Evolutionary conservation across 2,797 vertebrate genomes (phyloP), one percentile per base, ranked within the genome.

Genomic region (Hemibagrus guttatus): DNA sequence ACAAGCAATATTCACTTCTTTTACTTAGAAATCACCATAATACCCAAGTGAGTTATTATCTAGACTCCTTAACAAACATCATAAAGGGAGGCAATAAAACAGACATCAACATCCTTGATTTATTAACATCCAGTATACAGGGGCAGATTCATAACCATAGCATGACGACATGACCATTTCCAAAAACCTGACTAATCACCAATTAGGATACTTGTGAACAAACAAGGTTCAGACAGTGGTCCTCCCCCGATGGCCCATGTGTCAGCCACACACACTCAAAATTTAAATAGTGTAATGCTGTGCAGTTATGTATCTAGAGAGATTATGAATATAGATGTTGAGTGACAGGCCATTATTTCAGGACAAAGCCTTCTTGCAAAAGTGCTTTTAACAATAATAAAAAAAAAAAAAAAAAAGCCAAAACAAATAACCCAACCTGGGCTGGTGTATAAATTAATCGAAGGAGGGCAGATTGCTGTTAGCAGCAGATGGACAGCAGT

Each of bases 121-220:
- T 95, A 96, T 95, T 96, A 83, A 90, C 90, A 84, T 92, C 89
- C 89, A 92, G 86, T 83, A 89, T 64, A 91, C 90, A 91, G 84
- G 91, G 89, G 87, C 87, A 90, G 76, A 87, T 89, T 90, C 87
- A 86, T 83, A 89, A 72, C 80, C 87, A 86, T 83, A 89, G 80
- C 80, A 89, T 84, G 66, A 89, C 42, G 87, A 83, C 58, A 90
- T 83, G 84, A 87, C 84, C 88, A 87, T 87, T 86, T 86, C 84
- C 84, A 90, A 87, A 90, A 84, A 58, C 21, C 86, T 76, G 72
- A 63, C 85, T 89, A 80, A 88, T 84, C 54, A 87, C 52, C 88
- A 90, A 86, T 87, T 81, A 89, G 87, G 91, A 92, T 90, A 89
- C 75, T 74, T 81, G 78, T 83, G 83, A 91, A 91, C 66, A 61